These are phyloP conservation scores for Coecobrya sp. DNA, from an alignment of 2,888 invertebrate genomes.

Conservation along the genomic window DNA sequence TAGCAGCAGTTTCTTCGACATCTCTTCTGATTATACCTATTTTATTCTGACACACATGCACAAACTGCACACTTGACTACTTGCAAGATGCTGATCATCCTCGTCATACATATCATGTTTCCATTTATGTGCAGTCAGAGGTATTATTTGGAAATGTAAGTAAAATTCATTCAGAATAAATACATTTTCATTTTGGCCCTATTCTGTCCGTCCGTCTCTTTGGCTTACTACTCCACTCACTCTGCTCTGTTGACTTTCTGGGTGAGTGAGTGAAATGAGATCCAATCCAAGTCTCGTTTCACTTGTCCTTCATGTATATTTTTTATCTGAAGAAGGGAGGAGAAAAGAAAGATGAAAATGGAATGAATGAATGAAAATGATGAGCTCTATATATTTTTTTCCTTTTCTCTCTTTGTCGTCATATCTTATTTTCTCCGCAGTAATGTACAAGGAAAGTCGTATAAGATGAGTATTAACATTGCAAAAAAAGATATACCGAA, in stretches of 20 bases:
- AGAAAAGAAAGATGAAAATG: not conserved
- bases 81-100: too few species aligned
- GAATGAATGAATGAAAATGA: conserved; percentile 30
- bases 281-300: not conserved
- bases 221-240: too few species aligned
- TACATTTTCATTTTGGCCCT: not conserved
- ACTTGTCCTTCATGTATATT: not conserved
- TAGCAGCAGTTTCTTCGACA: not conserved
- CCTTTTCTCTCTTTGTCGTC: not conserved
- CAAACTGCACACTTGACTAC: too few species aligned
- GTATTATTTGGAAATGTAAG: not conserved
- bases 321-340: not conserved
- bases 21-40: not conserved
- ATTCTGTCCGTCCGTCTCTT: too few species aligned
- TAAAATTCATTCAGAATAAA: conserved; percentile 5
- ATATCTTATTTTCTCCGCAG: not conserved
- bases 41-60: not conserved
- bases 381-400: not conserved
- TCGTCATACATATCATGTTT: not conserved
- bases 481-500: not conserved
- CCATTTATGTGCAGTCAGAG: not conserved
- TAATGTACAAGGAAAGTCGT: too few species aligned
- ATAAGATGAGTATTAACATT: not conserved
- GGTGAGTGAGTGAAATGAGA: not conserved
- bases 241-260: too few species aligned